These are phyloP conservation scores for Brachionus koreanus DNA, from an alignment of 1,140 invertebrate genomes.

Conservation along the genomic window DNA sequence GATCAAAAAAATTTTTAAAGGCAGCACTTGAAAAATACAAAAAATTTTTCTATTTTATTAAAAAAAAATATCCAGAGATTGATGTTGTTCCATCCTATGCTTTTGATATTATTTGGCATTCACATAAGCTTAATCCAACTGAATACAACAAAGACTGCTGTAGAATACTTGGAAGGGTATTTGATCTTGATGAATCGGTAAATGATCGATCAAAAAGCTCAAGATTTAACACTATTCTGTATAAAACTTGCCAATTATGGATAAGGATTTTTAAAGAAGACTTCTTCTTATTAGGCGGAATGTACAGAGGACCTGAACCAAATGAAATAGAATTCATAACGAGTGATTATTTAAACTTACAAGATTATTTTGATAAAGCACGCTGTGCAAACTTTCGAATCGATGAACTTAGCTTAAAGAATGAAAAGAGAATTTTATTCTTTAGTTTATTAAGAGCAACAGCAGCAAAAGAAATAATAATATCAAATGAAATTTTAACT, in stretches of 20 bases:
- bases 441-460: neutral
- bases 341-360: neutral
- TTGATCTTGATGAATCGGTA: slow-evolving; percentile 55
- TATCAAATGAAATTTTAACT: neutral
- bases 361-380: neutral
- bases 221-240: slow-evolving; percentile 47
- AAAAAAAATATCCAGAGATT: too few species aligned
- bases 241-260: neutral
- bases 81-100: too few species aligned
- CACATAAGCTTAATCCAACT: slow-evolving; percentile 59
- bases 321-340: neutral
- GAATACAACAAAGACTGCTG: slow-evolving; percentile 56
- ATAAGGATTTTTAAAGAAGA: neutral
- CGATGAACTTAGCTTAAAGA: neutral
- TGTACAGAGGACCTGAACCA: neutral
- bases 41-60: neutral
- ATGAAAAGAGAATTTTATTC: neutral
- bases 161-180: slow-evolving; percentile 53
- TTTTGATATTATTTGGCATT: slow-evolving; percentile 60
- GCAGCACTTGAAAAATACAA: too few species aligned
- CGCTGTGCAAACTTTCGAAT: neutral
- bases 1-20: neutral
- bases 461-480: neutral
- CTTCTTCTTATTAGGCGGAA: neutral
- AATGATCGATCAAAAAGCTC: slow-evolving; percentile 52